Evolutionary conservation across 1,140 invertebrate genomes (phyloP).

Genomic region (Papilio machaon): DNA sequence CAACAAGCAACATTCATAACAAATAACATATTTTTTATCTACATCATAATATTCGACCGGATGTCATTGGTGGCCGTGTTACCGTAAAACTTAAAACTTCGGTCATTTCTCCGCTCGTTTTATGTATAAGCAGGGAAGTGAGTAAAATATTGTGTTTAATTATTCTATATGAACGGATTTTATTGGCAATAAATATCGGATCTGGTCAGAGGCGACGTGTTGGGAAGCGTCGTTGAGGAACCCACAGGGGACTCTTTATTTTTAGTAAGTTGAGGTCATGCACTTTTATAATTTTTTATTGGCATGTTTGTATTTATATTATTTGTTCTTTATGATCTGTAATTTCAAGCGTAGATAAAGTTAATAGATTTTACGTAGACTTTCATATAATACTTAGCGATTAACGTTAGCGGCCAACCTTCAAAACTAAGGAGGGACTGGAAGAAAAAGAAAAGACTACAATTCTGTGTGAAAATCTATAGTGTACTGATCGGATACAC

Average conservation of each 20-base stretch:
- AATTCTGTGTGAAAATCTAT: no score
- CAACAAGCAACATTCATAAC: not conserved
- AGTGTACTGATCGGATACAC: no score
- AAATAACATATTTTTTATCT: not conserved
- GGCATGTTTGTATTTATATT: not conserved
- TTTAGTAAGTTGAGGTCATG: constrained; percentile 10
- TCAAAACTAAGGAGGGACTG: no score
- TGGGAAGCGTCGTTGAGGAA: not conserved
- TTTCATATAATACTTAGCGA: no score
- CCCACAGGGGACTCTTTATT: not conserved
- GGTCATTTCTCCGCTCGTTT: constrained; percentile 1
- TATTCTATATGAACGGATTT: constrained; percentile 5
- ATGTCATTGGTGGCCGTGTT: constrained; percentile 14
- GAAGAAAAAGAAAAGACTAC: no score
- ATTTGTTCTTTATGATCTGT: not conserved
- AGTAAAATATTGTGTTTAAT: constrained; percentile 14
- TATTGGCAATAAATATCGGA: constrained; percentile 23
- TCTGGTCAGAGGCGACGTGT: constrained; percentile 2
- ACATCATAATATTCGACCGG: constrained; percentile 9
- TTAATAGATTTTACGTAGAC: no score
- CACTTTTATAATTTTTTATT: not conserved
- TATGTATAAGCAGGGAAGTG: not conserved
- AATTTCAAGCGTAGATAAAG: no score
- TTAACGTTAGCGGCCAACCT: no score
- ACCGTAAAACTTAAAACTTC: not conserved